Evolutionary conservation across 1,140 invertebrate genomes (phyloP).

Genomic region (Pararge aegeria): DNA sequence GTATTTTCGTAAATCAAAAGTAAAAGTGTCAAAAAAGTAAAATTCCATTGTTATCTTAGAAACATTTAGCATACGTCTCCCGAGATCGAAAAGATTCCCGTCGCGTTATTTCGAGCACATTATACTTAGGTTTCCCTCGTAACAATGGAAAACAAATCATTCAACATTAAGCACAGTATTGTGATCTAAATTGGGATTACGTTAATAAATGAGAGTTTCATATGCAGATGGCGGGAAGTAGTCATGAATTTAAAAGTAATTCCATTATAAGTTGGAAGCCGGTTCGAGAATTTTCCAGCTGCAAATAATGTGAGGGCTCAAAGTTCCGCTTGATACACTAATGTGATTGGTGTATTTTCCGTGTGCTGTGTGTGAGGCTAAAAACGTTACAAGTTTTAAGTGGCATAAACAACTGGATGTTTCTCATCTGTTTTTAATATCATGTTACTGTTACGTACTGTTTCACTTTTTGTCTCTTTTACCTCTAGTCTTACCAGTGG

Average conservation of each 20-base stretch:
- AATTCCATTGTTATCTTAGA: too few species aligned
- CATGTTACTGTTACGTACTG: too few species aligned
- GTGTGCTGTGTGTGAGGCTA: conserved; percentile 25
- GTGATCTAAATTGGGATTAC: conserved; percentile 35
- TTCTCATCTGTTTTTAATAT: background rate
- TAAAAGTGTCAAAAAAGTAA: too few species aligned
- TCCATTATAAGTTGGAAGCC: conserved; percentile 69
- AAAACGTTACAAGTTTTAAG: conserved; percentile 51
- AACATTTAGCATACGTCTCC: too few species aligned
- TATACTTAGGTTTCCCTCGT: too few species aligned
- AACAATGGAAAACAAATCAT: conserved; percentile 16
- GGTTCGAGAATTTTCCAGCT: conserved; percentile 56
- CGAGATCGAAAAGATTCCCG: too few species aligned
- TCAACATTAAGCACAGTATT: conserved; percentile 21
- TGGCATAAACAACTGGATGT: conserved; percentile 37
- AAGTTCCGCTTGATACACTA: conserved; percentile 56
- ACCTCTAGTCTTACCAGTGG: too few species aligned
- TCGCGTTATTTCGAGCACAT: too few species aligned
- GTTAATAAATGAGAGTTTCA: conserved; percentile 33
- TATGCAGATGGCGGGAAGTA: conserved; percentile 33
- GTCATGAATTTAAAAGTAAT: conserved; percentile 68
- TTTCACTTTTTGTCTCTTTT: too few species aligned
- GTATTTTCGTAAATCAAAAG: too few species aligned
- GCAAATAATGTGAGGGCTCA: conserved; percentile 58
- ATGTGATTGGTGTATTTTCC: conserved; percentile 44